phyloP scores from a whole-genome alignment of 2,797 vertebrate genomes.

The Cryptoprocta ferox region DNA sequence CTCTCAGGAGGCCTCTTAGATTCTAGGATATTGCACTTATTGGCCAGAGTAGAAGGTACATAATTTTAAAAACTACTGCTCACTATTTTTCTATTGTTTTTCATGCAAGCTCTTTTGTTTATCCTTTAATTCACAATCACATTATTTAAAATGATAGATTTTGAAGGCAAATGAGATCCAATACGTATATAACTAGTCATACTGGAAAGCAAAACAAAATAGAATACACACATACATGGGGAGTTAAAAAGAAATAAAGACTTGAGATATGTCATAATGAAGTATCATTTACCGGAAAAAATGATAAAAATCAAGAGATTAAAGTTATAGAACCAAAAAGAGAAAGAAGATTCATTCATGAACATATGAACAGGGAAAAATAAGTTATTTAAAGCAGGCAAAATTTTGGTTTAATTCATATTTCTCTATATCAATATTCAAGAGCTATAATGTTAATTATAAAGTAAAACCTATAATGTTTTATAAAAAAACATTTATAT shows the following conservation, averaged over 20 bases:
- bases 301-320: background rate
- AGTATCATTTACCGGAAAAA: background rate
- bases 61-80: background rate
- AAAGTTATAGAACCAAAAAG: background rate
- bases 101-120: background rate
- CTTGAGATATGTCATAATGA: background rate
- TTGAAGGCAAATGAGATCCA: background rate
- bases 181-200: background rate
- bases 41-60: background rate
- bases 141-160: background rate
- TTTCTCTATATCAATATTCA: background rate
- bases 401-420: background rate
- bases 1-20: background rate
- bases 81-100: background rate
- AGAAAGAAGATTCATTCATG: background rate
- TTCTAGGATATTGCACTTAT: background rate
- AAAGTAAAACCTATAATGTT: background rate
- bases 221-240: background rate
- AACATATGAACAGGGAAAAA: background rate
- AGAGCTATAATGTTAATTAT: background rate
- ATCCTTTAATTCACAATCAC: background rate
- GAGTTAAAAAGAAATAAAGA: background rate
- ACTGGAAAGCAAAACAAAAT: background rate
- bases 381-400: background rate
- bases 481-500: slow-evolving; percentile 6